Evolutionary conservation across 2,888 invertebrate species (phyloP), one percentile per base, ranked within the genome.

Genomic region (Priocnemis perturbator): DNA sequence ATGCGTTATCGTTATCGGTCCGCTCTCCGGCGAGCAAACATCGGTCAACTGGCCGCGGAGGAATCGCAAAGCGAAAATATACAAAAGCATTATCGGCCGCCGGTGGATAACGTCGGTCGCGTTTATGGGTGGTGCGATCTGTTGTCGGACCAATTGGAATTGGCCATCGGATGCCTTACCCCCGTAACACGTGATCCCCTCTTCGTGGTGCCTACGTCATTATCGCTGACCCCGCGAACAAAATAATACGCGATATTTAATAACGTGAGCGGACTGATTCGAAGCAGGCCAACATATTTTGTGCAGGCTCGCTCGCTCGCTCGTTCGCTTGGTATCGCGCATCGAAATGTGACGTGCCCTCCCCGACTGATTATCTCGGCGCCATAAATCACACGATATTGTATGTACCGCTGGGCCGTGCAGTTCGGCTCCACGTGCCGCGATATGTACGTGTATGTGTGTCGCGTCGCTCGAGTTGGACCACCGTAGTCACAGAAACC

Each of bases 171-270:
- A 67, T 83, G 88, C 88, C 86, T 86, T 86, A 88, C 88, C 88
- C 86, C 87, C 83, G 76, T 80, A 72, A 23, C 84, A 84, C 82
- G 85, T 87, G 86, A 88, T 85, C 81, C 73, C 76, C 75, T 57
- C 50, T 50, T 63, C 69, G 69, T 37, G 47, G 26, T 26, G 53
- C 64, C 81, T 81, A 84, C 84, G 84, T 78, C 72, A 78, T 81
- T 37, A 83, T 84, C 82, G 61, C 19, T 83, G 83, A 85, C 85
- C 85, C 81, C 78, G 72, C 67, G 60, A 56, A 48, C 76, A 82
- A 78, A 77, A 70, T 53, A 84, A 83, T 76, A 83, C 67, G 55
- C 71, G 74, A 71, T 75, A 82, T 75, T 79, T 75, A 79, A 81
- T 76, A 80, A 81, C 73, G 68, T 64, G 59, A 66, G 57, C 65